Conservation (phyloP, 2,113 vertebrate species). For the Heterotilapia buettikoferi region DNA sequence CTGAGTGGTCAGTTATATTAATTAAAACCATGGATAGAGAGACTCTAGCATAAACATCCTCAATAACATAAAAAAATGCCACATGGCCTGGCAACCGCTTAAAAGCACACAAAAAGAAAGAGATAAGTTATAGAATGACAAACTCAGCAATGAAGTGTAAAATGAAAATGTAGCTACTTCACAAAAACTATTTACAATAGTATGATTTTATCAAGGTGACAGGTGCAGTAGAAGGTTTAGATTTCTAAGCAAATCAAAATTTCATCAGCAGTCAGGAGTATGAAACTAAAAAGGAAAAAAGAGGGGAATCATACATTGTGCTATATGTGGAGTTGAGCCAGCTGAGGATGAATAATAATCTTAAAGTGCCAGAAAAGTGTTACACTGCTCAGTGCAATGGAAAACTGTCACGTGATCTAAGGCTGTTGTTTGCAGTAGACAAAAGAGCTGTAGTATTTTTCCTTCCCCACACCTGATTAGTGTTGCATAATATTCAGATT, state of each 20-base stretch:
- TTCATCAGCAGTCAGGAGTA: neutral
- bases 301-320: neutral
- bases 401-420: neutral
- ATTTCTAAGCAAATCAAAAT: neutral
- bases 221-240: neutral
- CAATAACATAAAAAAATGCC: neutral
- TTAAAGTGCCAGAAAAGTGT: neutral
- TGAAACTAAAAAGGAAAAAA: neutral
- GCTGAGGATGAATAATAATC: neutral
- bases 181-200: neutral
- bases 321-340: neutral
- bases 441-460: neutral
- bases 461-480: neutral
- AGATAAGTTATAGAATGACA: neutral
- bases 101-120: neutral
- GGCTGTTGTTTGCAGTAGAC: neutral
- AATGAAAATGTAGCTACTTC: neutral
- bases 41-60: neutral
- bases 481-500: neutral
- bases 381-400: accelerated
- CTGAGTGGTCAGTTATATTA: neutral
- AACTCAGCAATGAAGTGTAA: neutral
- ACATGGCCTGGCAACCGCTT: accelerated
- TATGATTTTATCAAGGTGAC: neutral
- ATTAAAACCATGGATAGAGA: neutral